Evolutionary conservation across 2,113 vertebrate genomes (phyloP).

Genomic region (human (Homo sapiens)): GRCh38 chr1:121050501-121051000

Average conservation of each 20-base stretch:
- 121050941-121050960: neutral
- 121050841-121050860: neutral
- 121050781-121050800: neutral
- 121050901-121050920: neutral
- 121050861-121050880: neutral
- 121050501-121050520: neutral
- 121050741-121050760: neutral
- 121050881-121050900: neutral
- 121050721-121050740: neutral
- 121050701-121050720: neutral
- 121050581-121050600: neutral
- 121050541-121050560: neutral
- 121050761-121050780: neutral
- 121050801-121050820: neutral
- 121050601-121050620: neutral
- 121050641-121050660: neutral
- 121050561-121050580: neutral
- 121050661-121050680: neutral
- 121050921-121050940: neutral
- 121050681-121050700: neutral
- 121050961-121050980: neutral
- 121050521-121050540: neutral
- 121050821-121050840: neutral
- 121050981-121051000: neutral
- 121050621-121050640: neutral